Conservation (phyloP, 1,140 invertebrate species). For the Drosophila pseudoobscura region DNA sequence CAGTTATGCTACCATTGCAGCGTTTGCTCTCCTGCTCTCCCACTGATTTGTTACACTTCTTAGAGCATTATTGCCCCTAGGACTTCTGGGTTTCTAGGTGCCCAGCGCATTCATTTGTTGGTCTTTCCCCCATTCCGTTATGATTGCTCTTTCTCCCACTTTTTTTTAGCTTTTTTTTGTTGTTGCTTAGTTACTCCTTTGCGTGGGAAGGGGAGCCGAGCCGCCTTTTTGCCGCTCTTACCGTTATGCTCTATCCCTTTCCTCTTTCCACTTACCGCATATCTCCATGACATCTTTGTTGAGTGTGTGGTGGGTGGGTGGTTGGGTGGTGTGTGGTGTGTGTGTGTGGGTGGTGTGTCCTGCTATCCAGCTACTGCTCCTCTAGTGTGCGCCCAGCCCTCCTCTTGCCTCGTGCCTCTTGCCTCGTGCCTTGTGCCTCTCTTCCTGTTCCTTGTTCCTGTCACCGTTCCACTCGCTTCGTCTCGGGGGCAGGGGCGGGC, state of each 20-base stretch:
- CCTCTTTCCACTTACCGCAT: slow-evolving; percentile 66
- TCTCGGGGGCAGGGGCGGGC: too few relatives aligned
- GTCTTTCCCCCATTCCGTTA: too few relatives aligned
- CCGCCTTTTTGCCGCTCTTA: background rate
- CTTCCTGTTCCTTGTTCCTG: slow-evolving; percentile 14
- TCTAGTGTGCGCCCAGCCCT: slow-evolving; percentile 2
- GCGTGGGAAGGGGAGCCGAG: too few relatives aligned
- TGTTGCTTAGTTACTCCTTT: slow-evolving; percentile 2
- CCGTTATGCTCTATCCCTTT: slow-evolving; percentile 11
- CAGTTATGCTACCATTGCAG: too few relatives aligned
- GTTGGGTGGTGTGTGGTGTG: slow-evolving; percentile 22
- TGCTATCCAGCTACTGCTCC: slow-evolving; percentile 22
- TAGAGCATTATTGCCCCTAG: too few relatives aligned
- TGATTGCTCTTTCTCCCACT: too few relatives aligned
- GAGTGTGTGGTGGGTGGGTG: slow-evolving; percentile 29
- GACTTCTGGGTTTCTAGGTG: too few relatives aligned
- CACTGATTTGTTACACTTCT: too few relatives aligned
- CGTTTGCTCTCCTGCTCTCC: too few relatives aligned
- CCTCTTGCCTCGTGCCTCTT: slow-evolving; percentile 9
- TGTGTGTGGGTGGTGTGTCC: slow-evolving; percentile 26
- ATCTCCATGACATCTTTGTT: slow-evolving; percentile 80
- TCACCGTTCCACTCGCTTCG: slow-evolving; percentile 7
- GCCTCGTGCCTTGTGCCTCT: slow-evolving; percentile 5
- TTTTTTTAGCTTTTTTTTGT: background rate
- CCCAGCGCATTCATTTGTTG: too few relatives aligned